Evolutionary conservation across 2,113 vertebrate species (phyloP), one percentile per base, ranked within the genome.

Genomic region (Cinclus mexicanus): DNA sequence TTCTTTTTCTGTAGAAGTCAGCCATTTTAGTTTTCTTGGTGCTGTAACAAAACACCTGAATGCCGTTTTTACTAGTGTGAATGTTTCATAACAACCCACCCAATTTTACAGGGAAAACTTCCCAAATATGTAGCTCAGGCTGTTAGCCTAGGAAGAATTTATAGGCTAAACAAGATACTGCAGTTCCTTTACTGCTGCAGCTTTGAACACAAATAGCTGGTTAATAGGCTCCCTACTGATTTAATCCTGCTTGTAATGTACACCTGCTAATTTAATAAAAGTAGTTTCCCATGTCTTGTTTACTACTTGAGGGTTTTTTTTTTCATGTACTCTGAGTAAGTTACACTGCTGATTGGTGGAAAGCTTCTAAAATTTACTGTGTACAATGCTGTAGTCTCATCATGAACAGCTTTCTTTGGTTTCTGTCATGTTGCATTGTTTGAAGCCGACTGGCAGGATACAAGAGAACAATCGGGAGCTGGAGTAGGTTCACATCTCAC

Each of bases 181-280:
- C 50, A 56, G 33, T 53, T 91, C 49, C 69, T 49, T 63, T 87
- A 46, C 42, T 78, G 72, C 87, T 82, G 90, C 64, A 75, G 55
- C 74, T 87, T 91, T 91, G 77, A 94, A 60, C 63, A 80, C 86
- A 86, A 82, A 86, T 90, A 83, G 71, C 57, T 88, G 8, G 55
- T 61, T 95, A 87, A 68, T 5, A 5, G 64, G 46, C 60, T 95
- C 79, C 83, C 72, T 39, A 39, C 50, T 90, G 93, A 80, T 94
- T 61, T 93, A 94, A 78, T 92, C 83, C 68, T 42, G 10, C 10
- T 81, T 74, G 89, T 83, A 91, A 94, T 80, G 63, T 83, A 94
- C 23, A 92, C 93, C 76, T 92, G 86, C 87, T 95, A 86, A 95
- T 89, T 91, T 94, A 94, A 91, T 89, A 86, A 60, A 83, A 87